These are phyloP conservation scores for Hippopotamyrus pictus DNA, from an alignment of 2,797 vertebrate species.

Conservation along the genomic window DNA sequence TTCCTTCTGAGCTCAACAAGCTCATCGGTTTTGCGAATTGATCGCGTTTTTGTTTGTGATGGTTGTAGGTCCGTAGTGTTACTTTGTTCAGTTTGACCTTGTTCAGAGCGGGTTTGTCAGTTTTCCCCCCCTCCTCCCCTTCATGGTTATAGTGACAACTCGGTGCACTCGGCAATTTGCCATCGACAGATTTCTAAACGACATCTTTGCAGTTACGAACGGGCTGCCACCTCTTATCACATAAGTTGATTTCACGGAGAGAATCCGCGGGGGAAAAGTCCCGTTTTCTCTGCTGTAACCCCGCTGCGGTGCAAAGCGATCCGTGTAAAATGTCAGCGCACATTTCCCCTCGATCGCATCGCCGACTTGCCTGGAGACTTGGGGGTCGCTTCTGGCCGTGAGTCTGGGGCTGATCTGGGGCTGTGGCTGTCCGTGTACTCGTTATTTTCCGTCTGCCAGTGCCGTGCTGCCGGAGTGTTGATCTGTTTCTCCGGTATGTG, in stretches of 20 bases:
- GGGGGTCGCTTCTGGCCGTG: neutral
- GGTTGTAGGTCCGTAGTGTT: neutral
- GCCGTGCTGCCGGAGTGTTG: conserved; percentile 9
- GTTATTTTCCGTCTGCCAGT: conserved; percentile 18
- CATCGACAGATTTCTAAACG: conserved; percentile 20
- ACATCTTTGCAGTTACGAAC: neutral
- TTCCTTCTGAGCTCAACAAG: neutral
- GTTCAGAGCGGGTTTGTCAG: conserved; percentile 52
- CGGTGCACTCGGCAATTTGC: conserved; percentile 43
- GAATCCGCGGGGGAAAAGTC: neutral
- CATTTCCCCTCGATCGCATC: conserved; percentile 4
- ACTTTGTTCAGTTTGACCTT: conserved; percentile 54
- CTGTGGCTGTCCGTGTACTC: neutral
- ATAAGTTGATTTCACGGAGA: conserved; percentile 1
- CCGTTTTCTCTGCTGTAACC: neutral
- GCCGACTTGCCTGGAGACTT: neutral
- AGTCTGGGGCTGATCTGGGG: neutral
- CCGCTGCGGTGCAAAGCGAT: neutral
- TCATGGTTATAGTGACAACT: conserved; percentile 38
- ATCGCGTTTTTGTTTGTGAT: conserved; percentile 11
- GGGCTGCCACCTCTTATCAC: neutral
- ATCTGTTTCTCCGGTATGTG: conserved; percentile 29
- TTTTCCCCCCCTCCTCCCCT: conserved; percentile 40
- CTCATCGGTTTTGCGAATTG: neutral
- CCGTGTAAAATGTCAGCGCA: conserved; percentile 7